Percentiles rank a stretch among this genome's conserved stretches.
These are phyloP conservation scores for Sitta carolinensis DNA, from an alignment of 2,797 vertebrate genomes.

Conservation along the genomic window DNA sequence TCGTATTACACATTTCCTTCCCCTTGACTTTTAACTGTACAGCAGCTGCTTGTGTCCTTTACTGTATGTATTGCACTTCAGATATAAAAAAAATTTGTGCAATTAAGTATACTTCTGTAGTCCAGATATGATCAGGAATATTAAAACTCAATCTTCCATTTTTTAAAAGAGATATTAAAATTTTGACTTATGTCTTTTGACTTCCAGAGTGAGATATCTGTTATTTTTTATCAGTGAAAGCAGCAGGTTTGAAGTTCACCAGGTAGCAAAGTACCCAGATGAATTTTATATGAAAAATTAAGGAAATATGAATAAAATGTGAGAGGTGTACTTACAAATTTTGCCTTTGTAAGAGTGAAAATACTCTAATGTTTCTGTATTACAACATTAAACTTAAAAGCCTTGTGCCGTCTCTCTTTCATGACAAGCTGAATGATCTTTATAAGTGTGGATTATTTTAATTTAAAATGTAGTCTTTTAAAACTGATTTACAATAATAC, in stretches of 20 bases:
- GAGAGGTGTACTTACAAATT: background rate
- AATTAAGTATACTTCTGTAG: background rate
- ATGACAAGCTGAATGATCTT: background rate
- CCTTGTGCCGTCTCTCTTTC: background rate
- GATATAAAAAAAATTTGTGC: background rate
- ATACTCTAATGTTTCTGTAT: background rate
- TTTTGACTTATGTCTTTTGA: background rate
- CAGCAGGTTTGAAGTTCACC: background rate
- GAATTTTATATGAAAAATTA: background rate
- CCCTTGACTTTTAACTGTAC: background rate
- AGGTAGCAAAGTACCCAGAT: background rate
- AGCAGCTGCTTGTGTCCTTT: background rate
- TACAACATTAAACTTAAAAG: background rate
- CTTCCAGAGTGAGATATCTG: background rate
- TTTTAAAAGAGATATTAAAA: background rate
- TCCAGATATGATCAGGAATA: background rate
- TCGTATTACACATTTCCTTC: background rate
- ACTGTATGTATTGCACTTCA: background rate
- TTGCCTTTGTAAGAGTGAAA: background rate
- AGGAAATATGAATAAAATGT: background rate
- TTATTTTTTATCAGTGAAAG: background rate
- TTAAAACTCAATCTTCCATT: background rate
- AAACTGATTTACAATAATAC: background rate
- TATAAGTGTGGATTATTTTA: background rate
- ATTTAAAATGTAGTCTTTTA: background rate